A percentile compares a stretch with the other conserved stretches of the same genome.
These are phyloP conservation scores for Drosophila kohkoa DNA, from an alignment of 1,140 invertebrate species.

Conservation along the genomic window DNA sequence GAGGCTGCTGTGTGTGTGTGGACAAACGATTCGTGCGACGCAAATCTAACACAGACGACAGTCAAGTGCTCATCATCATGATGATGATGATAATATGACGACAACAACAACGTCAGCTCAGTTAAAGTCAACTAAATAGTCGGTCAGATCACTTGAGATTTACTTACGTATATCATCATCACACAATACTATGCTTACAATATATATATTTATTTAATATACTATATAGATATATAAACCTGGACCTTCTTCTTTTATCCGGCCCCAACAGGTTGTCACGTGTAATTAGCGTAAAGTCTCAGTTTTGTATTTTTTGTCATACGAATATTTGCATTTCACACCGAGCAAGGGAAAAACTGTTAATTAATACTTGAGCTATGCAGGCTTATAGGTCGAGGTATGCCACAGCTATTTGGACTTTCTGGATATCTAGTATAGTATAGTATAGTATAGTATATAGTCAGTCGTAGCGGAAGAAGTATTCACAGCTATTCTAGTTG, in stretches of 20 bases:
- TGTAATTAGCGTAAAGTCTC: slow-evolving; percentile 62
- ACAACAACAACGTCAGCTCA: slow-evolving; percentile 24
- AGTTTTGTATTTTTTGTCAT: slow-evolving; percentile 6
- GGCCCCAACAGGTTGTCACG: slow-evolving; percentile 55
- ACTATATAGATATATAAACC: background rate
- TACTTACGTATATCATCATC: slow-evolving; percentile 1
- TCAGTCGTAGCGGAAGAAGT: background rate
- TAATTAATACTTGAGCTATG: slow-evolving; percentile 49
- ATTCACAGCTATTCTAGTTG: slow-evolving; percentile 12
- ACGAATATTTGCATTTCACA: slow-evolving; percentile 42
- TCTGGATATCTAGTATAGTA: too few relatives aligned
- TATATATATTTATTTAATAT: background rate
- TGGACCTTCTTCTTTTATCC: slow-evolving; percentile 15
- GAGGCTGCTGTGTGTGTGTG: slow-evolving; percentile 4
- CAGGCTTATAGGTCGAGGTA: slow-evolving; percentile 19
- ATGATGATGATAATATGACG: slow-evolving; percentile 25
- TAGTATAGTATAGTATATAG: too few relatives aligned
- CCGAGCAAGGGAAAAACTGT: slow-evolving; percentile 36
- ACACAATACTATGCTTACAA: background rate
- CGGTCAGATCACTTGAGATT: slow-evolving; percentile 45
- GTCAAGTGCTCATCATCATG: slow-evolving; percentile 20
- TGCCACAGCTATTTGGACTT: background rate
- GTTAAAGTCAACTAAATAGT: slow-evolving; percentile 53
- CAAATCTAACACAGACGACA: slow-evolving; percentile 68
- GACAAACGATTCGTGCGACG: slow-evolving; percentile 71